Percentiles rank a stretch among this genome's conserved stretches.
phyloP scores from a whole-genome alignment of 2,888 invertebrate species.

The Diaprepes abbreviatus region DNA sequence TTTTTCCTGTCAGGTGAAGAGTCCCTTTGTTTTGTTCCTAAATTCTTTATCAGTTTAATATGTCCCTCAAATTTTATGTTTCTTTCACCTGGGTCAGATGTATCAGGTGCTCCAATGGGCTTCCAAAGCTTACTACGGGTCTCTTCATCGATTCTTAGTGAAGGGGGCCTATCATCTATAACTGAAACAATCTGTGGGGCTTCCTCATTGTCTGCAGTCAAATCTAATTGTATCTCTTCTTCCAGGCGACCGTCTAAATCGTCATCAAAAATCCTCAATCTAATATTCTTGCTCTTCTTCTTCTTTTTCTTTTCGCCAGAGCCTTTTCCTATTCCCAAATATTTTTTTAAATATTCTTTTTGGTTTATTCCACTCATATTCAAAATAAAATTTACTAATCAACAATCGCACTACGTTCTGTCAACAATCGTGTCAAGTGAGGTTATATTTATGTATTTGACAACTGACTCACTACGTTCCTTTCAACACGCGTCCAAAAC shows the following conservation, averaged over 20 bases:
- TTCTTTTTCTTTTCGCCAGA: conserved; percentile 78
- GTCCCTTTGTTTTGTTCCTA: conserved; percentile 8
- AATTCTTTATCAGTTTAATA: conserved; percentile 46
- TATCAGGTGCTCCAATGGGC: conserved; percentile 57
- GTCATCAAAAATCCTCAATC: conserved; percentile 89
- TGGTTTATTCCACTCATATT: conserved; percentile 72
- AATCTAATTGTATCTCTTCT: conserved; percentile 77
- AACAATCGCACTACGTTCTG: too few species aligned
- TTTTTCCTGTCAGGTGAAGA: too few species aligned
- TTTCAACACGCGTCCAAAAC: too few species aligned
- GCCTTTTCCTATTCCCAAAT: conserved; percentile 75
- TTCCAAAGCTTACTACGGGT: conserved; percentile 63
- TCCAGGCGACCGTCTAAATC: conserved; percentile 76
- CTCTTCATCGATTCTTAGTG: conserved; percentile 68
- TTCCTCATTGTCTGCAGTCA: conserved; percentile 85
- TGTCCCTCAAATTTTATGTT: conserved; percentile 38
- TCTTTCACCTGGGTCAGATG: conserved; percentile 13
- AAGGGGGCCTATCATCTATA: conserved; percentile 84
- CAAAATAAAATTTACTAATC: too few species aligned
- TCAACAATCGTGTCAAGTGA: too few species aligned
- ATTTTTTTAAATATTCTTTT: conserved; percentile 85
- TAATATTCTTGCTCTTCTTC: conserved; percentile 72
- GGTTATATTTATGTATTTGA: too few species aligned
- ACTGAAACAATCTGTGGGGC: conserved; percentile 92
- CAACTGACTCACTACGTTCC: too few species aligned